Evolutionary conservation across 2,113 vertebrate genomes (phyloP).

Genomic region (Nansenia antarctica): DNA sequence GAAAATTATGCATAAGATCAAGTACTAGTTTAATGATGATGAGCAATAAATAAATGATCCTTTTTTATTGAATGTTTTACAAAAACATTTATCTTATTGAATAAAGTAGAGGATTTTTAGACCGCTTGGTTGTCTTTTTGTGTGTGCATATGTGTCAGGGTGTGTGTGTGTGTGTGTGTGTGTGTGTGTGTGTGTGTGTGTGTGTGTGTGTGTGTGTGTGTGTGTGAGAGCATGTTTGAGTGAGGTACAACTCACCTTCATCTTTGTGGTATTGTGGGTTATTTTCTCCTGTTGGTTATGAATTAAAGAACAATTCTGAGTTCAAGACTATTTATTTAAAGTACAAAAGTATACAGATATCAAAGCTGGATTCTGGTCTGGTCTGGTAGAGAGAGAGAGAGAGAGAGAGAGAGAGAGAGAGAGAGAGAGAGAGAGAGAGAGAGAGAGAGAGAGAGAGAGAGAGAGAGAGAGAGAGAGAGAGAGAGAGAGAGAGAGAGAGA

Average conservation of each 20-base stretch:
- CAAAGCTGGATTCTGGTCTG: no score
- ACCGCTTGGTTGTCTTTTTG: constrained; percentile 42
- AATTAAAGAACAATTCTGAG: no score
- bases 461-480: no score
- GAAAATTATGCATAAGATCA: constrained; percentile 74
- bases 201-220: constrained; percentile 3
- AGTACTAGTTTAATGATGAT: constrained; percentile 69
- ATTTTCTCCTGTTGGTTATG: no score
- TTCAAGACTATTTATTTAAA: no score
- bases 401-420: no score
- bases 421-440: no score
- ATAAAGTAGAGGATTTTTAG: constrained; percentile 83
- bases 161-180: constrained; percentile 8
- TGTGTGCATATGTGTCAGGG: background rate
- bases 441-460: no score
- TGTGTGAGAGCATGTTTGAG: constrained; percentile 1
- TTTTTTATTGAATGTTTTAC: constrained; percentile 85
- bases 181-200: constrained; percentile 12
- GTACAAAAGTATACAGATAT: no score
- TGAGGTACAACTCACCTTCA: background rate
- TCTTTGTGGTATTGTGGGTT: no score
- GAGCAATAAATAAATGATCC: constrained; percentile 79
- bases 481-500: no score
- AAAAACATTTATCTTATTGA: constrained; percentile 73
- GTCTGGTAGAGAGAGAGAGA: no score